A percentile compares a stretch with the other conserved stretches of the same genome.
These are phyloP conservation scores for Halichondria panicea DNA, from an alignment of 37 sponge, comb jelly and placozoan genomes.

Conservation along the genomic window DNA sequence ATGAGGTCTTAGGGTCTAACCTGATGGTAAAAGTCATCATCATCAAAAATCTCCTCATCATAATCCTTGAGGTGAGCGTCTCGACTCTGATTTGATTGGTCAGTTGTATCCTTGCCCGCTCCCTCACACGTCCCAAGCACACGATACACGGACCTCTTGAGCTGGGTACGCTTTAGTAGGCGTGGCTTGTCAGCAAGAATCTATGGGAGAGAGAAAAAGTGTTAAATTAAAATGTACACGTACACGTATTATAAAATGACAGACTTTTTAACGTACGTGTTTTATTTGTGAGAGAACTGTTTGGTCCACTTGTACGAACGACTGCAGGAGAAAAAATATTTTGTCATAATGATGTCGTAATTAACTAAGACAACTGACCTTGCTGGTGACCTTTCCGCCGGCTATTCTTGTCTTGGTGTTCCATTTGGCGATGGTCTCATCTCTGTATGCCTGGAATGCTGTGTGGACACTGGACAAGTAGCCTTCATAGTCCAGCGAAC, in stretches of 20 bases:
- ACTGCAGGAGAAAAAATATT: conserved; percentile 20
- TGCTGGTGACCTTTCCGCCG: conserved; percentile 63
- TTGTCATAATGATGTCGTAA: not conserved
- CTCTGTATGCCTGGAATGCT: conserved; percentile 20
- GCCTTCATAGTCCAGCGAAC: conserved; percentile 39
- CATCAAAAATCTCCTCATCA: conserved; percentile 93
- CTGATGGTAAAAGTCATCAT: conserved; percentile 95
- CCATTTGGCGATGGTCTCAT: conserved; percentile 73
- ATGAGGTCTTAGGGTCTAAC: conserved; percentile 36
- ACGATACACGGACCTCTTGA: conserved; percentile 55
- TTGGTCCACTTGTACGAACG: conserved; percentile 62
- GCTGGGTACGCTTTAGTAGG: conserved; percentile 71
- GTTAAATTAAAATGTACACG: too few relatives aligned
- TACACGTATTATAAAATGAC: not conserved
- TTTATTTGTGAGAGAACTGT: conserved; percentile 60
- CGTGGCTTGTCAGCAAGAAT: conserved; percentile 67
- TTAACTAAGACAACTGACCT: conserved; percentile 26
- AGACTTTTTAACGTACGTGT: conserved; percentile 41
- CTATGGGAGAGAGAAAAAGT: too few relatives aligned
- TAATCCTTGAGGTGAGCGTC: conserved; percentile 70
- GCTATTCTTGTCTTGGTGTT: conserved; percentile 47
- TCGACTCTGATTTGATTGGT: not conserved
- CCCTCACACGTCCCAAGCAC: conserved; percentile 58
- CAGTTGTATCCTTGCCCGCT: not conserved
- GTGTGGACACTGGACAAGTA: conserved; percentile 23